Conservation (phyloP, 2,113 vertebrate genomes). For the Gobius niger region DNA sequence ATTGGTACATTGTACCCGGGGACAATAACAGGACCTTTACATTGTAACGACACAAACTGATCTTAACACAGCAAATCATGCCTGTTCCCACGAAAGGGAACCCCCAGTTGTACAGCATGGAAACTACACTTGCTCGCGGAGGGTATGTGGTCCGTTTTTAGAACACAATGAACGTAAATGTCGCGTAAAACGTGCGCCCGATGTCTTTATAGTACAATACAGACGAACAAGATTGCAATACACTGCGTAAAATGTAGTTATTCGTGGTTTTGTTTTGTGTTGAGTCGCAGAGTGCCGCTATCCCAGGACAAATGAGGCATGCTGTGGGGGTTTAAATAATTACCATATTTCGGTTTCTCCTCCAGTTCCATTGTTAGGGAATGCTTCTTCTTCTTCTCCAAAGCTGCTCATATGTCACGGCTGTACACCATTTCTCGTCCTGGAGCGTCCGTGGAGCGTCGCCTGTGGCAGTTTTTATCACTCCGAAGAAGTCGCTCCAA, state of each 20-base stretch:
- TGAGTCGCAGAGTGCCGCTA: neutral
- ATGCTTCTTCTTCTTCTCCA: slow-evolving; percentile 16
- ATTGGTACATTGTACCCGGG: slow-evolving; percentile 64
- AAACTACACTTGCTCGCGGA: neutral
- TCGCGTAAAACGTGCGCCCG: too few species aligned
- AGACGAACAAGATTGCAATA: neutral
- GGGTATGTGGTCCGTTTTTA: slow-evolving; percentile 19
- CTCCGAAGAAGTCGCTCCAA: slow-evolving; percentile 45
- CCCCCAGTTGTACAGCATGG: neutral
- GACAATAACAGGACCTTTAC: slow-evolving; percentile 16
- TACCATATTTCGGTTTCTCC: slow-evolving; percentile 72
- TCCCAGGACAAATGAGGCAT: slow-evolving; percentile 9
- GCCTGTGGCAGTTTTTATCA: neutral
- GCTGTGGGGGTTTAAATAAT: slow-evolving; percentile 25
- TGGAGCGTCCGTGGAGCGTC: neutral
- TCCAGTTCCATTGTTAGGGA: slow-evolving; percentile 62
- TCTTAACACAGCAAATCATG: neutral
- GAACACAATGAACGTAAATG: neutral
- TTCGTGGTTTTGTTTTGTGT: neutral
- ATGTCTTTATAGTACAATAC: too few species aligned
- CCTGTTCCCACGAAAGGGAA: neutral
- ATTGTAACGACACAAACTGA: neutral
- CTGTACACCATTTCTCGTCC: slow-evolving; percentile 26
- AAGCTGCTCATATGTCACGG: slow-evolving; percentile 5
- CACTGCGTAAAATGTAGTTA: neutral